Base-by-base conservation (phyloP, 1,140 invertebrate genomes). In the Brachystomella parvula region DNA sequence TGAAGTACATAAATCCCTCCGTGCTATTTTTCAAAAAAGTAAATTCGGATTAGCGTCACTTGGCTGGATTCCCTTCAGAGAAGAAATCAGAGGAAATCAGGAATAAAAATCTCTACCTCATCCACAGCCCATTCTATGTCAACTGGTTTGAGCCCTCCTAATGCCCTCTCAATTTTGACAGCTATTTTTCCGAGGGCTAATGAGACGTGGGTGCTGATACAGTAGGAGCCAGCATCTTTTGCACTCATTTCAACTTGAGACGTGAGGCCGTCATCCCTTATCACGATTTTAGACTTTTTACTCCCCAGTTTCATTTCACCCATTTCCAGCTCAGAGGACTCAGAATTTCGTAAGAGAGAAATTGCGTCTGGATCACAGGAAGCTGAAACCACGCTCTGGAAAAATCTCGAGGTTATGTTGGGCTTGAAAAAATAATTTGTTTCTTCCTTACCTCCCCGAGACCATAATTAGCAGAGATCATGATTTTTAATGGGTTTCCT, bases 381-480 rank as follows among this genome's bases (percentile, higher is more conserved):
- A 0, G 85, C 88, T 0, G 88, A 89, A 0, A 91, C 89, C 1
- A 92, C 88, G 66, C 83, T 85, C 87, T 89, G 73, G 19, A 39
- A 1, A 59, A 58, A 17, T 12, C 19, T 66, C 26, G 1, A 39
- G 39, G 15, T 12, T 64, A 12, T 2, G 35, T 19, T 64, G 19
- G 19, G 44, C 1, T 1, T 47, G 33, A 19, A 17, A 58, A 28
- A 71, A 19, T 17, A 56, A 29, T 53, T 66, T 47, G 39, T 44
- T 21, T 21, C 15, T 24, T 32, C 12, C 59, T 70, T 77, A 86
- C 86, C 80, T 92, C 89, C 69, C 90, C 90, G 2, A 91, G 77
- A 0, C 90, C 90, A 78, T 85, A 89, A 77, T 90, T 89, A 0
- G 88, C 86, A 19, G 88, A 89, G 61, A 93, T 84, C 19, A 85